A percentile compares a stretch with the other conserved stretches of the same genome.
phyloP scores from a whole-genome alignment of 2,888 invertebrate genomes.

The Hypsopygia costalis region DNA sequence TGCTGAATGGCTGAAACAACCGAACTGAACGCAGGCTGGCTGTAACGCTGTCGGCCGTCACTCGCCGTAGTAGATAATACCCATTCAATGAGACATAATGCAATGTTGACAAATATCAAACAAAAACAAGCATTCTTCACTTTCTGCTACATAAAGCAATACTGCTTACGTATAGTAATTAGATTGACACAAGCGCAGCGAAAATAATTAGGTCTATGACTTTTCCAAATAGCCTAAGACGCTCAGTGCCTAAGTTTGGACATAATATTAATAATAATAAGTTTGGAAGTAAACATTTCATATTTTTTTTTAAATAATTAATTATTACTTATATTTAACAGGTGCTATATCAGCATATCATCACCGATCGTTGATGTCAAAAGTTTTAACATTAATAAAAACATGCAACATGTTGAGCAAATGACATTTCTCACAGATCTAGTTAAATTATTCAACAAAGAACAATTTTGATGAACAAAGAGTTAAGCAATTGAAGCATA shows the following conservation, averaged over 20 bases:
- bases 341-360: no score
- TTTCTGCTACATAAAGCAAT: constrained; percentile 25
- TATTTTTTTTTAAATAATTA: no score
- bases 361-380: not conserved
- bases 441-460: not conserved
- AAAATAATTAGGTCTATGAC: no score
- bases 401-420: constrained; percentile 1
- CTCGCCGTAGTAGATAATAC: constrained; percentile 26
- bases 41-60: constrained; percentile 7
- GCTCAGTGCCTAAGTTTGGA: no score
- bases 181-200: no score
- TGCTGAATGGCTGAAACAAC: constrained; percentile 17
- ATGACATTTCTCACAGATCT: constrained; percentile 5
- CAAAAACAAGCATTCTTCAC: constrained; percentile 48
- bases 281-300: no score
- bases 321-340: no score
- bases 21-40: constrained; percentile 16
- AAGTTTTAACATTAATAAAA: not conserved
- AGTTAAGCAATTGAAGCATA: constrained; percentile 1
- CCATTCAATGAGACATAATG: constrained; percentile 41
- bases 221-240: no score
- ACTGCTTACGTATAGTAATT: not conserved
- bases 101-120: constrained; percentile 60
- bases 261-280: no score
- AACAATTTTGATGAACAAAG: not conserved